Evolutionary conservation across 2,797 vertebrate species (phyloP), one percentile per base, ranked within the genome.

Genomic region (Anomalospiza imberbis): DNA sequence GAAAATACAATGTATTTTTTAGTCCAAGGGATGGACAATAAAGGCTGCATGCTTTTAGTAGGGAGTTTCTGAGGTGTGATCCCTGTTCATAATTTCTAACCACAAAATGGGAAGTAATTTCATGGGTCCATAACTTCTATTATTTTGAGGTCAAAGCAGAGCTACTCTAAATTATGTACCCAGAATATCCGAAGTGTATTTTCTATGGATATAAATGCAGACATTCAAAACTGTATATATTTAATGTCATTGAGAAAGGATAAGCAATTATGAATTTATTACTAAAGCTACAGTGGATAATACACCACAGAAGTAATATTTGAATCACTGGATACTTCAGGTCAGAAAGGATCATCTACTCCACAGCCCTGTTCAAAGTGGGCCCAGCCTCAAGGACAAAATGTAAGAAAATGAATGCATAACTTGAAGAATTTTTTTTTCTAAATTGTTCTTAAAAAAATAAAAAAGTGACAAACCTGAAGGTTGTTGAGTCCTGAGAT

Each of bases 231-330:
- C 25, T 84, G 9, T 45, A 55, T 92, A 19, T 62, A 60, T 91
- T 89, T 93, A 61, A 86, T 89, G 34, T 54, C 83, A 61, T n/a
- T 68, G 83, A 66, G 74, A 91, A 82, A 85, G 53, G 26, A 94
- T 88, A 91, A 91, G 44, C 28, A 88, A 87, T 94, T 94, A 42
- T 18, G 87, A 94, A 82, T 85, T 92, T 94, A 92, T 94, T 90
- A n/a, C 66, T 55, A 88, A 80, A 91, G 57, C 77, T 70, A 36
- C 32, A 75, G 63, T 83, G 78, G 66, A 62, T 76, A 93, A 76
- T 91, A 48, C 72, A 47, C 71, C 78, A 91, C 31, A 73, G 65
- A 76, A 87, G 22, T 89, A 63, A 80, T 80, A 68, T 17, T 71
- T 76, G 61, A 86, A 67, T 89, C 7, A 6, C 10, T 34, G 32